Percentiles rank a stretch among this genome's conserved stretches.
These are phyloP conservation scores for Philopotamus ludificatus DNA, from an alignment of 1,140 invertebrate genomes.

Conservation along the genomic window DNA sequence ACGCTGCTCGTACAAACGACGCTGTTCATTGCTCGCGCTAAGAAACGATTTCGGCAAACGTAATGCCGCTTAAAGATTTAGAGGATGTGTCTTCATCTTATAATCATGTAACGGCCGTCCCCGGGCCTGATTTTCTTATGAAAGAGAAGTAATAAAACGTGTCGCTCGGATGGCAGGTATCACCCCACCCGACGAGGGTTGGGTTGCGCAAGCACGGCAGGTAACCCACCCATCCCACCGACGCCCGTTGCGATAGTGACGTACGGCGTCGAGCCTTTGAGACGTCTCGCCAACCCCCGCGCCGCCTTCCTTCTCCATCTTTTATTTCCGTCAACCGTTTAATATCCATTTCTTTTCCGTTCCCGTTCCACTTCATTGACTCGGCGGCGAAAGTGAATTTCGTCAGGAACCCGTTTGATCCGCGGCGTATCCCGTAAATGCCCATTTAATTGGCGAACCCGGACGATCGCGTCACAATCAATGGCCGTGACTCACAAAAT, in stretches of 20 bases:
- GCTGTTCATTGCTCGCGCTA: too few relatives aligned
- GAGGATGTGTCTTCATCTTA: constrained; percentile 28
- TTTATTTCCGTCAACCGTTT: not conserved
- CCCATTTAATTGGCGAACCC: not conserved
- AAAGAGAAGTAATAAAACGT: constrained; percentile 39
- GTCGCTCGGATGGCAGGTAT: constrained; percentile 38
- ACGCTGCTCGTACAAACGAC: too few relatives aligned
- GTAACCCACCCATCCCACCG: constrained; percentile 3
- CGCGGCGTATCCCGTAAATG: not conserved
- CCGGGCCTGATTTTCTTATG: constrained; percentile 19
- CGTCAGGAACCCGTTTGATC: not conserved
- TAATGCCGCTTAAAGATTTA: constrained; percentile 9
- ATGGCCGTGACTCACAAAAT: too few relatives aligned
- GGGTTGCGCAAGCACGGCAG: constrained; percentile 18
- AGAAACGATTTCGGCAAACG: constrained; percentile 6
- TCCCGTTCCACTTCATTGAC: not conserved
- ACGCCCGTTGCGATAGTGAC: not conserved
- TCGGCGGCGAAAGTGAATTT: not conserved
- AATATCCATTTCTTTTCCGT: not conserved
- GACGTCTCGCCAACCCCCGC: not conserved
- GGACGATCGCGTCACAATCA: not conserved
- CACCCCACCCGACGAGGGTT: constrained; percentile 20
- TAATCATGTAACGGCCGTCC: constrained; percentile 33
- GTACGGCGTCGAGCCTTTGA: constrained; percentile 10
- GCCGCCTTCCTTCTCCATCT: constrained; percentile 7